A percentile compares a stretch with the other conserved stretches of the same genome.
Evolutionary conservation across 2,113 vertebrate genomes (phyloP).

Genomic region (Pygoscelis antarcticus): DNA sequence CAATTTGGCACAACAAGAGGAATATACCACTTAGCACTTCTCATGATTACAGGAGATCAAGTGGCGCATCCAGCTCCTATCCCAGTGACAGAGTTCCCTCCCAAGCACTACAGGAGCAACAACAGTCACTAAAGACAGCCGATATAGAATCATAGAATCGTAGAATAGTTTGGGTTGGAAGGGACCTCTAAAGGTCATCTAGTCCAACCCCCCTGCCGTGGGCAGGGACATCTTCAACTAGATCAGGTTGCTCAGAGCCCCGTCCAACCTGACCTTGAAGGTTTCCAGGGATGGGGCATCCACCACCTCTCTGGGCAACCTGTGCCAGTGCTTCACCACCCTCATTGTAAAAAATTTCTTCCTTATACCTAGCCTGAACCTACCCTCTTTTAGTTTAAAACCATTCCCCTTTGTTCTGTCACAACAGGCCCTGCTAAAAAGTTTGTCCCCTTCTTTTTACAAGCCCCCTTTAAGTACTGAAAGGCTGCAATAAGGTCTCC

Average conservation of each 20-base stretch:
- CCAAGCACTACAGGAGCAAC: neutral
- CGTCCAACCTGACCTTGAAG: neutral
- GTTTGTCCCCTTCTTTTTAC: neutral
- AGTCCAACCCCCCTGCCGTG: neutral
- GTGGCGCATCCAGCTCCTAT: accelerated
- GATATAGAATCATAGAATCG: neutral
- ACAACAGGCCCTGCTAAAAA: neutral
- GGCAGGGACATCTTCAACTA: neutral
- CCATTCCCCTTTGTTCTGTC: no score
- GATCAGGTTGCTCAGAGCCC: neutral
- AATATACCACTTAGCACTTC: neutral
- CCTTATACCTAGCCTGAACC: neutral
- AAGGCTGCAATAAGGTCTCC: no score
- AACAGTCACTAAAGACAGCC: neutral
- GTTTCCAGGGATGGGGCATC: neutral
- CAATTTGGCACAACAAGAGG: neutral
- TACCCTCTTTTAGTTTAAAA: neutral
- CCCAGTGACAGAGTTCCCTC: neutral
- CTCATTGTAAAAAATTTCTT: neutral
- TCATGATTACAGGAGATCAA: neutral
- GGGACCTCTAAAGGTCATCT: neutral
- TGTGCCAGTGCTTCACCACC: neutral
- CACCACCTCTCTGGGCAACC: neutral
- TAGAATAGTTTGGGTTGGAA: neutral
- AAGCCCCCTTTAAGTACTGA: neutral